Evolutionary conservation across 2,797 vertebrate genomes (phyloP), one percentile per base, ranked within the genome.

Genomic region (Hafferia zeledoni): DNA sequence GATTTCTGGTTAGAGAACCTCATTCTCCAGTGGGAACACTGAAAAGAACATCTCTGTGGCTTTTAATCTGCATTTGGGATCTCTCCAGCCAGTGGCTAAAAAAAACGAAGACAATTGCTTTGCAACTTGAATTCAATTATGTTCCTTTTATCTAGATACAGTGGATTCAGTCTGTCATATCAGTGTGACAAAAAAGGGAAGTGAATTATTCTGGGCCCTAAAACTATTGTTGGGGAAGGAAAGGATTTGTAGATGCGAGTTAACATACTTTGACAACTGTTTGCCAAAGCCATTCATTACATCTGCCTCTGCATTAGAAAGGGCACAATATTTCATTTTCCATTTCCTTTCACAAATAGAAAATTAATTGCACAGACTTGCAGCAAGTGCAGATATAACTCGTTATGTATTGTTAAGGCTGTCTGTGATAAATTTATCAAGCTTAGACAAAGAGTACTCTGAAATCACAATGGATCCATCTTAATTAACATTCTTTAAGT

Each of bases 281-380:
- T 96, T 97, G 93, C 92, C 92, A 91, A 96, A 94, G 82, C 82
- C 84, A 84, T 95, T 95, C 83, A 75, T 97, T 94, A 94, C 67
- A 92, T 78, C 64, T 95, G 93, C 79, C 70, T 88, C 74, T 96
- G 87, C 55, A 79, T 80, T 76, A 84, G 89, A 95, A 94, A 94
- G 92, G 87, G 87, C 92, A 96, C 87, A 93, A 90, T 96, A 94
- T 95, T 97, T 97, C 96, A 97, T 96, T 97, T 97, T 95, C 91
- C 61, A 83, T 96, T 94, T 88, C 83, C 95, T 96, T 94, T 97
- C 84, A 89, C 89, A 94, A 95, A 95, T 90, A 96, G 96, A 93
- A 97, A 96, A 93, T 91, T 97, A 97, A 97, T 97, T 94, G 79
- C 81, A 55, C 13, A 91, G 82, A 93, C 94, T 95, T 93, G 86